Base-by-base conservation (phyloP, 2,888 invertebrate genomes). In the Sceliomorpha sp. region DNA sequence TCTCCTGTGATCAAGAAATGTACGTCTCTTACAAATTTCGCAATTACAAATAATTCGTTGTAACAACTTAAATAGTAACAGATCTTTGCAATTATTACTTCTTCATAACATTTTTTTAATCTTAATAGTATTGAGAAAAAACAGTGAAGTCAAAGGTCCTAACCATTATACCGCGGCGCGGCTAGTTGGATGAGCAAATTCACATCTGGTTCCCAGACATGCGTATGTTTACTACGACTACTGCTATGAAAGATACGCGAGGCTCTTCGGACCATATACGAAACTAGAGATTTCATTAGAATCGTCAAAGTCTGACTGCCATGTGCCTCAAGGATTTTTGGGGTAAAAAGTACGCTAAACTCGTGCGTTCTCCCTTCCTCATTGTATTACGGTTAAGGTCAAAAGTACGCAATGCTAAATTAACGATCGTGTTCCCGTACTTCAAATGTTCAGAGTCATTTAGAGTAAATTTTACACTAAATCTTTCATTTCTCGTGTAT, bases 251-350 rank as follows among this genome's bases (percentile, higher is more conserved):
- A 13, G 12, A 2, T 34, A 9, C 12, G 15, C 53, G 32, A 26
- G 53, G 44, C 44, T 15, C 42, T 34, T 45, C 56, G 69, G 58
- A 53, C 48, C 62, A 62, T 69, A 58, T 70, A 70, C 60, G 55
- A 70, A 70, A 70, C 59, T 56, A 50, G 70, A 31, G 70, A 70
- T 56, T 64, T 64, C 64, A 56, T 55, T 44, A 56, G 59, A 60
- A 64, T 50, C 39, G 59, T 44, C 32, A 24, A 44, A 24, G 45
- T 8, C 70, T 70, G 63, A 64, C 55, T 32, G 50, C 59, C 69
- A 70, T 64, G 64, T 64, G 63, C 55, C 51, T 9, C 32, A 26
- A 29, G 37, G 45, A 48, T 20, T 14, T 12, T 20, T 9, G 13
- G n/a, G 29, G 48, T 40, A 62, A 51, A 58, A 47, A 47, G 45